Evolutionary conservation across 2,113 vertebrate genomes (phyloP), one percentile per base, ranked within the genome.

Genomic region (Acrocephalus kingi): DNA sequence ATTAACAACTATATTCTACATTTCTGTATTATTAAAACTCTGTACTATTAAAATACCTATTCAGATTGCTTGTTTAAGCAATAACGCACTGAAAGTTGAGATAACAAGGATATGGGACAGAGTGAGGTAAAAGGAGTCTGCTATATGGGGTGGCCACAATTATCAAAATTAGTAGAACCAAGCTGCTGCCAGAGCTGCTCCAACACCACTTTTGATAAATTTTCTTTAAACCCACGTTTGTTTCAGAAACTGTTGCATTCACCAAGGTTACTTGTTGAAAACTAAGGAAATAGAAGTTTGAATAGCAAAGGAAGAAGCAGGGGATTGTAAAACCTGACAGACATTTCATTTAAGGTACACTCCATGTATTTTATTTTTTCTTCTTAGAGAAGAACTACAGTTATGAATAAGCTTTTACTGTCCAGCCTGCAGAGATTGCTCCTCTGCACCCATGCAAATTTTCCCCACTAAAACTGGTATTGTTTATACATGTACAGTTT

Each of bases 341-440:
- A 37, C 3, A 13, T 51, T 10, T 76, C 2, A 39, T 19, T 2
- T 7, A 22, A 80, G 7, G 5, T 43, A 58, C 1, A 15, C 8
- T 28, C 20, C 49, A 52, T 0, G 0, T 12, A 59, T 8, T 86
- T 69, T 14, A 2, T 39, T 86, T 46, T 35, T 59, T 11, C 11
- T 74, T 52, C 28, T n/a, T 28, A 37, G 7, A 45, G 3, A 21
- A 72, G 4, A 55, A 15, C 1, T n/a, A 22, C 35, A 85, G 6
- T 48, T 81, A 37, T 4, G 4, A 82, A 10, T 21, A 45, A 87
- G 13, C 24, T 66, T 78, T 84, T 63, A 72, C 9, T 13, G 5
- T 14, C 22, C 41, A 52, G 25, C 17, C 31, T 86, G 30, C 20
- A 73, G 0, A 41, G 15, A 55, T 2, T 15, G 12, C 13, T 75